These are phyloP conservation scores for Ophthalmotilapia sp. DNA, from an alignment of 2,113 vertebrate genomes.

Conservation along the genomic window DNA sequence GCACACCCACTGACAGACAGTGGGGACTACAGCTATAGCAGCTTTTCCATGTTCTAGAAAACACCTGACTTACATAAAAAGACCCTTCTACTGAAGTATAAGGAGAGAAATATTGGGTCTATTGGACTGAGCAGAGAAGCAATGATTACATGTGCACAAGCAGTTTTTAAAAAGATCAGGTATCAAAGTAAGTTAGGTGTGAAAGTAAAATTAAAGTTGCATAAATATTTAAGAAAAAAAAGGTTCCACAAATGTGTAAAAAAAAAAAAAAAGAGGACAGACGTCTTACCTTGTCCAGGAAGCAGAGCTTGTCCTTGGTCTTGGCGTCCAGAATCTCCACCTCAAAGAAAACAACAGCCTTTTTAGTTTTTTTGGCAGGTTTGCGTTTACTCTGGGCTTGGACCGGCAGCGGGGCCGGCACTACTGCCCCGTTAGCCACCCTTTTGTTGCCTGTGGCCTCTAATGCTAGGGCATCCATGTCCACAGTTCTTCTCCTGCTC, in stretches of 20 bases:
- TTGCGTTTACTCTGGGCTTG: slow-evolving; percentile 62
- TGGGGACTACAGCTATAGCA: background rate
- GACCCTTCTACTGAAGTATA: background rate
- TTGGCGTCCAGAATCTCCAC: slow-evolving; percentile 95
- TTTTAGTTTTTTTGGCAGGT: slow-evolving; percentile 80
- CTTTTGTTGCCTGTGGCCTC: slow-evolving; percentile 70
- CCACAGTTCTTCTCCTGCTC: slow-evolving; percentile 42
- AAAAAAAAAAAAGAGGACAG: background rate
- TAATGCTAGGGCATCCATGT: slow-evolving; percentile 72
- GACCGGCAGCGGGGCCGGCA: background rate
- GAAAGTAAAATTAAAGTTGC: background rate
- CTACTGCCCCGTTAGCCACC: slow-evolving; percentile 3
- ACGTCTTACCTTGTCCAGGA: slow-evolving; percentile 88
- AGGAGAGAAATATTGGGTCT: background rate
- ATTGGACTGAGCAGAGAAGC: background rate
- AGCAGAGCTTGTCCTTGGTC: slow-evolving; percentile 93
- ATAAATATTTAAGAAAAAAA: background rate
- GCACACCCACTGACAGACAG: background rate
- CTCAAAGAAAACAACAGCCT: slow-evolving; percentile 92
- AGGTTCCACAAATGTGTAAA: background rate
- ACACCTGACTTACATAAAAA: background rate
- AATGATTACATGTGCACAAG: background rate
- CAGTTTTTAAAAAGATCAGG: background rate
- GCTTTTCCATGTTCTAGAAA: background rate
- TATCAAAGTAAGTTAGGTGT: background rate